A percentile compares a stretch with the other conserved stretches of the same genome.
Conservation (phyloP, 2,888 invertebrate genomes). For the Neoaliturus tenellus region DNA sequence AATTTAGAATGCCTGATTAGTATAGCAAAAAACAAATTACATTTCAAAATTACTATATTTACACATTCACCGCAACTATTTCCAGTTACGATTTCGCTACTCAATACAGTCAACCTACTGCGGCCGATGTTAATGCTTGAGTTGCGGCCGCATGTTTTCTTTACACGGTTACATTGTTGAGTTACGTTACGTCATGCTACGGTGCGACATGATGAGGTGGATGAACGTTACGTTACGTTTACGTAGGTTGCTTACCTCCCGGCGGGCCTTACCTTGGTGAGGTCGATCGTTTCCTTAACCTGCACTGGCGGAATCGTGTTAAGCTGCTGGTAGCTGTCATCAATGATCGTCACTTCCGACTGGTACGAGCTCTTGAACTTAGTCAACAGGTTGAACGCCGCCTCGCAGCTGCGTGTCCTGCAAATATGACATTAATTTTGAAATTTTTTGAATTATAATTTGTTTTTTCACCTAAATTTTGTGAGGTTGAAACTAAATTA, state of each 20-base stretch:
- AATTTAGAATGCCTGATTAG: too few relatives aligned
- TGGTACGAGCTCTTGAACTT: slow-evolving; percentile 93
- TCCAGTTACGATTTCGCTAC: background rate
- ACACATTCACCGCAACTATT: slow-evolving; percentile 26
- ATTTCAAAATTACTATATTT: background rate
- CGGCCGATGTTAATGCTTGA: slow-evolving; percentile 26
- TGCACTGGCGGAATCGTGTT: slow-evolving; percentile 84
- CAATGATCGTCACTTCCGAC: slow-evolving; percentile 93
- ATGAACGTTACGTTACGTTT: slow-evolving; percentile 8
- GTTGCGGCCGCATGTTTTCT: slow-evolving; percentile 26
- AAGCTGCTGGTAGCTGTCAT: slow-evolving; percentile 88
- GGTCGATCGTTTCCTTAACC: slow-evolving; percentile 85
- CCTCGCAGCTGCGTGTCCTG: slow-evolving; percentile 93
- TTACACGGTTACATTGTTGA: slow-evolving; percentile 35
- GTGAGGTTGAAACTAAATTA: too few relatives aligned
- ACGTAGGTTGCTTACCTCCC: slow-evolving; percentile 19
- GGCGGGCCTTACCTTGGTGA: slow-evolving; percentile 81
- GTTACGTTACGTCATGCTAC: slow-evolving; percentile 25
- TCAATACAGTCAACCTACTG: slow-evolving; percentile 3
- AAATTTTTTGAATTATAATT: too few relatives aligned
- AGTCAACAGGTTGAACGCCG: slow-evolving; percentile 92
- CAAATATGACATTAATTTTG: background rate
- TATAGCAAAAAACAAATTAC: background rate
- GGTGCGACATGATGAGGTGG: slow-evolving; percentile 31
- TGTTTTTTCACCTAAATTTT: too few relatives aligned